Conservation (phyloP, 2,888 invertebrate species). For the Deilephila elpenor region DNA sequence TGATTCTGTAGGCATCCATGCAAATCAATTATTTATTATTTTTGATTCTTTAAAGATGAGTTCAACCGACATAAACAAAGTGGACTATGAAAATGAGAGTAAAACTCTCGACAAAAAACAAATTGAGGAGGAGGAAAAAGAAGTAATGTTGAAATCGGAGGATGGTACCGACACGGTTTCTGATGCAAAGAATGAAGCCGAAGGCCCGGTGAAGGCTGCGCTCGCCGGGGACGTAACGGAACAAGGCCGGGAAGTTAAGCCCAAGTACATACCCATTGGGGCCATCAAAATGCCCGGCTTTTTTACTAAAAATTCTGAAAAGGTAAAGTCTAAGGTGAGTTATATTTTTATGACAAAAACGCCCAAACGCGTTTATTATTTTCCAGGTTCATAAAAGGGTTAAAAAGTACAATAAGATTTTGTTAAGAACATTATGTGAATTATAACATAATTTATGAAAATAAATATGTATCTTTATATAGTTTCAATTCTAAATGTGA, state of each 20-base stretch:
- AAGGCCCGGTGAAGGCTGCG: constrained; percentile 79
- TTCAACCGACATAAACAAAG: constrained; percentile 71
- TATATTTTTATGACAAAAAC: not conserved
- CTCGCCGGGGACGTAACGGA: constrained; percentile 84
- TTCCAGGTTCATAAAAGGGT: not conserved
- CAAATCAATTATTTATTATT: constrained; percentile 28
- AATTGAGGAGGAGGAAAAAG: constrained; percentile 87
- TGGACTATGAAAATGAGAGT: constrained; percentile 69
- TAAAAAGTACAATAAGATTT: not conserved
- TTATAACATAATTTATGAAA: too few species aligned
- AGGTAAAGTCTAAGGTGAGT: constrained; percentile 88
- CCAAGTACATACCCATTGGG: constrained; percentile 93
- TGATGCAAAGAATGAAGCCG: constrained; percentile 76
- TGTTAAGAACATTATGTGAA: too few species aligned
- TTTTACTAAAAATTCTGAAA: constrained; percentile 90
- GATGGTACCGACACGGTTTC: constrained; percentile 80
- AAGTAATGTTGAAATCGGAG: constrained; percentile 86
- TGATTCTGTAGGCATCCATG: constrained; percentile 24
- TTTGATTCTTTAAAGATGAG: constrained; percentile 57
- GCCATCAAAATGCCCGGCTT: constrained; percentile 95
- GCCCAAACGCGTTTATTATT: not conserved
- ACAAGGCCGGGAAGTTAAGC: constrained; percentile 90
- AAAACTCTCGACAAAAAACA: constrained; percentile 86
- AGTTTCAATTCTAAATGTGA: not conserved
- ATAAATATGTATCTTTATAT: too few species aligned